A percentile compares a stretch with the other conserved stretches of the same genome.
These are phyloP conservation scores for Leucophenga montana DNA, from an alignment of 2,888 invertebrate genomes.

Conservation along the genomic window DNA sequence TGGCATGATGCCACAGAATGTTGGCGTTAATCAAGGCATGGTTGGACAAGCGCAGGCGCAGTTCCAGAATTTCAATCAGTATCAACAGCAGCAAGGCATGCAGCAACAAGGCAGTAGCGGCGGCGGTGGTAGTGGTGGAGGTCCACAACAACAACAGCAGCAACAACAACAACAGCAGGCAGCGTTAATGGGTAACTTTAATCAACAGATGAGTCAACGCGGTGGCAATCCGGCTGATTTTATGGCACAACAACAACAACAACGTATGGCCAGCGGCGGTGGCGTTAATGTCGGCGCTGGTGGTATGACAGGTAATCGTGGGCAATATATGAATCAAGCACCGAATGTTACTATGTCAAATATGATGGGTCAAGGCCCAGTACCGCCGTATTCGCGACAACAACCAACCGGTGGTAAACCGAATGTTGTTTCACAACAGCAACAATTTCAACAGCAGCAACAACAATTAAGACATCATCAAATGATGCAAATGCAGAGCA, in stretches of 20 bases:
- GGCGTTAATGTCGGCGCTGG: constrained; percentile 43
- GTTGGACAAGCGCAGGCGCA: constrained; percentile 74
- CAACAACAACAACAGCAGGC: constrained; percentile 70
- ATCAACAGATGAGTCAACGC: constrained; percentile 70
- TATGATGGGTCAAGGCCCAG: constrained; percentile 73
- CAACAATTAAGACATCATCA: constrained; percentile 84
- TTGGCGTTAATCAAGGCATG: constrained; percentile 56
- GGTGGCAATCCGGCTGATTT: constrained; percentile 70
- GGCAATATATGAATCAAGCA: constrained; percentile 76
- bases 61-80: constrained; percentile 78
- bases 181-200: constrained; percentile 70
- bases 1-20: constrained; percentile 68
- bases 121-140: constrained; percentile 53
- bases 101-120: constrained; percentile 48
- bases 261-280: constrained; percentile 55
- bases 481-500: constrained; percentile 77
- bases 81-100: constrained; percentile 71
- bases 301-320: constrained; percentile 68
- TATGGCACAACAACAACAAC: constrained; percentile 61
- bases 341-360: constrained; percentile 89
- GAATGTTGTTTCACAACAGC: constrained; percentile 67
- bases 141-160: constrained; percentile 55
- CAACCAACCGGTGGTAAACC: constrained; percentile 68
- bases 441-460: constrained; percentile 75
- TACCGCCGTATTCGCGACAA: constrained; percentile 84